phyloP scores from a whole-genome alignment of 35 echinoderm and acorn worm species.

The Heliocidaris tuberculata region DNA sequence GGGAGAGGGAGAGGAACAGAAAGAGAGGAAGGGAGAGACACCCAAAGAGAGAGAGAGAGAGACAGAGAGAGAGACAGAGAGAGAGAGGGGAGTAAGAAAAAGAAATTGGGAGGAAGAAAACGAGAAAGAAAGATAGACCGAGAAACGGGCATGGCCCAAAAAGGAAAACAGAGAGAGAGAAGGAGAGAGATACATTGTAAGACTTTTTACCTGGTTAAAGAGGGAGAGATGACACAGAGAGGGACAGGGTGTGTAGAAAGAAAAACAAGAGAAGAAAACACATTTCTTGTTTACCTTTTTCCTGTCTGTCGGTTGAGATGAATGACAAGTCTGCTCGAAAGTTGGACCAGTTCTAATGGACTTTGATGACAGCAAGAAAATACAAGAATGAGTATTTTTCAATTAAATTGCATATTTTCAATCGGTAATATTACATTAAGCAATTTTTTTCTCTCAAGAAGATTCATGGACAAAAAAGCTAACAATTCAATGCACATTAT shows the following conservation, averaged over 20 bases:
- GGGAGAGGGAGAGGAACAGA: neutral
- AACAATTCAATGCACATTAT: too few relatives aligned
- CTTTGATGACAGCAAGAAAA: neutral
- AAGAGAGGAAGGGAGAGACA: neutral
- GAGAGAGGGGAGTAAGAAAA: neutral
- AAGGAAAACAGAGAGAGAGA: neutral
- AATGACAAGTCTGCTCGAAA: neutral
- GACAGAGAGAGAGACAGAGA: neutral
- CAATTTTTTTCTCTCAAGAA: neutral
- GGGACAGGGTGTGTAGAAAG: neutral
- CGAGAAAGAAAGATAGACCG: neutral
- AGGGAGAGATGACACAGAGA: neutral
- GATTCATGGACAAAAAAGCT: too few relatives aligned
- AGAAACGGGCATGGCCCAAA: neutral
- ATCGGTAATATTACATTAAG: neutral
- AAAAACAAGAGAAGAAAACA: neutral
- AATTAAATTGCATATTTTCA: neutral
- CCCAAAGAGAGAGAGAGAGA: too few relatives aligned
- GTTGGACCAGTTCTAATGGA: slow-evolving; percentile 6
- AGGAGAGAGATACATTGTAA: neutral
- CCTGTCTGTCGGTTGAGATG: slow-evolving; percentile 31
- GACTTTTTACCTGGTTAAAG: neutral
- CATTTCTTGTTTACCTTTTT: slow-evolving; percentile 33
- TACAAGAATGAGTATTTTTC: neutral
- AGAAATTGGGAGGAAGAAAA: neutral